Evolutionary conservation across 2,113 vertebrate species (phyloP).

Genomic region (Actenoides lindsayi): DNA sequence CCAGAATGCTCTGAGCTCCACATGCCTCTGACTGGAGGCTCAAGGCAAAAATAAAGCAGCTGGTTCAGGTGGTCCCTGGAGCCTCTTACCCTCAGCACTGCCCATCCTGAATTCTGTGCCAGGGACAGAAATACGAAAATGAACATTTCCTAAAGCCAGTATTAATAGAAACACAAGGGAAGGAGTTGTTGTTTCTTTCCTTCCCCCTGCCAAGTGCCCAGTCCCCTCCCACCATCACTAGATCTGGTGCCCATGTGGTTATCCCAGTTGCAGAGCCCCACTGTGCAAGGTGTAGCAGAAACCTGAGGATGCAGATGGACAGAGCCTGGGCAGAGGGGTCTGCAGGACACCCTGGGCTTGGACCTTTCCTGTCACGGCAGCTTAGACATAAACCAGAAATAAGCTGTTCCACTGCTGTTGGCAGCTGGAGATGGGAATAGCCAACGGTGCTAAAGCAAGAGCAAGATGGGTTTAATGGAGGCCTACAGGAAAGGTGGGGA

Average conservation of each 20-base stretch:
- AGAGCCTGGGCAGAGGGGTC: background rate
- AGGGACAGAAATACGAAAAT: background rate
- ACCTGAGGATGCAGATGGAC: background rate
- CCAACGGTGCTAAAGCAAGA: background rate
- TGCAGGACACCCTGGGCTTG: background rate
- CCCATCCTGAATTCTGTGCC: background rate
- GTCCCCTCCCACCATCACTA: background rate
- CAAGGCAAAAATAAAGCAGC: background rate
- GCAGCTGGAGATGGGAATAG: background rate
- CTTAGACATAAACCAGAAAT: background rate
- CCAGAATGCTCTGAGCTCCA: background rate
- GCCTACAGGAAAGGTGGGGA: too few species aligned
- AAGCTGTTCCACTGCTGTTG: background rate
- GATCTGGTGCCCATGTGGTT: background rate
- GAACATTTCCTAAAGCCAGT: background rate
- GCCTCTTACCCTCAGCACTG: background rate
- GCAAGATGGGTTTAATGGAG: background rate
- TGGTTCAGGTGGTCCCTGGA: background rate
- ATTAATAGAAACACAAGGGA: background rate
- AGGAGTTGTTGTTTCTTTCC: background rate
- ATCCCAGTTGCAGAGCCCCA: background rate
- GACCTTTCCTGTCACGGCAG: background rate
- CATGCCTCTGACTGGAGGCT: background rate
- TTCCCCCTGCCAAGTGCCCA: background rate
- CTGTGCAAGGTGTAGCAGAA: rapidly evolving